Conservation (phyloP, 2,113 vertebrate genomes). For the Chaetura pelagica region DNA sequence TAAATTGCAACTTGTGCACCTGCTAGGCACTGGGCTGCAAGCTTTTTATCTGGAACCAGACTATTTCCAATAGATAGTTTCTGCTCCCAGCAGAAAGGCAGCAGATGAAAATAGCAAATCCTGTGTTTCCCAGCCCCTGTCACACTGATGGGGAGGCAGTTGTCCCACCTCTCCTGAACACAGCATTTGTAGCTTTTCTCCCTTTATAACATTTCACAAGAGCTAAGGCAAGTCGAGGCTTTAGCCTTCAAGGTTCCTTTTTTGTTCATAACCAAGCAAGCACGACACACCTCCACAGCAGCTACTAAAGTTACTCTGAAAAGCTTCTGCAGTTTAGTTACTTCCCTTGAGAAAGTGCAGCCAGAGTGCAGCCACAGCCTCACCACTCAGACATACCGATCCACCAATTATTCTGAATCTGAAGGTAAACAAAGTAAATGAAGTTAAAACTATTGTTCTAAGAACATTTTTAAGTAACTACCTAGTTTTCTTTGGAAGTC, state of each 20-base stretch:
- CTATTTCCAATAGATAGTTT: neutral
- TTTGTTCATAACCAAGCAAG: neutral
- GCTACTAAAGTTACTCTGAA: neutral
- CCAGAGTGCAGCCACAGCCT: neutral
- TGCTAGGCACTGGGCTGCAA: neutral
- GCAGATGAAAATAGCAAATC: neutral
- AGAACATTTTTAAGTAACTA: neutral
- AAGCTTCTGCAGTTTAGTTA: neutral
- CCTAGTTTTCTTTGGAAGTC: neutral
- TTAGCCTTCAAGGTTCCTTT: neutral
- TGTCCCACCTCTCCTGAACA: neutral
- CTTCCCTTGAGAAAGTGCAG: neutral
- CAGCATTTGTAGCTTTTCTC: neutral
- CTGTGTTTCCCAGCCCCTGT: neutral
- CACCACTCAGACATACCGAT: neutral
- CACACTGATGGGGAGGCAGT: neutral
- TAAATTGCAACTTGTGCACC: neutral
- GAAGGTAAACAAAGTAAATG: neutral
- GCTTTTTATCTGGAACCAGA: neutral
- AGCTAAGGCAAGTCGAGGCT: neutral
- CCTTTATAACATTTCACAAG: neutral
- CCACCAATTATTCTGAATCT: neutral
- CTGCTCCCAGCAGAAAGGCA: neutral
- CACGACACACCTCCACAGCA: neutral
- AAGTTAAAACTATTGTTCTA: neutral